phyloP scores from a whole-genome alignment of 1,140 invertebrate species.

The Dinoponera quadriceps region DNA sequence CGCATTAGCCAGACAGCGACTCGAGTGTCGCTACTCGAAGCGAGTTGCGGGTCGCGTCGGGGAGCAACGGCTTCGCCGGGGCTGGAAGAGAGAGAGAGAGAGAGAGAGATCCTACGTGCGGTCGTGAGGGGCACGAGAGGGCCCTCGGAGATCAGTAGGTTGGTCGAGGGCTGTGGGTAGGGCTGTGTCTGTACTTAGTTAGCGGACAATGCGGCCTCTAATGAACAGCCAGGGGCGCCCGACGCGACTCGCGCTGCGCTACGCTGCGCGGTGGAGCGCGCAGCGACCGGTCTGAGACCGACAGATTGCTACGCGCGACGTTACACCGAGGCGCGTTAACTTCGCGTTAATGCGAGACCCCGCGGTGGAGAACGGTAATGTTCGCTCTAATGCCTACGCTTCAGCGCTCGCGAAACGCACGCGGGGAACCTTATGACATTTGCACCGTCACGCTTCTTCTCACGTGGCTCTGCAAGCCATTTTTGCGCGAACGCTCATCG shows the following conservation, averaged over 20 bases:
- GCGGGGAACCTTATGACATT: not conserved
- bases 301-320: conserved; percentile 83
- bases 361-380: conserved; percentile 63
- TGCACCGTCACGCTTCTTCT: not conserved
- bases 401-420: not conserved
- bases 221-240: conserved; percentile 85
- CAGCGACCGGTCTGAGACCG: conserved; percentile 80
- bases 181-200: conserved; percentile 84
- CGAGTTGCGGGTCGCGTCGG: not conserved
- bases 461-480: not conserved
- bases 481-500: not conserved
- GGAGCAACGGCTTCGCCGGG: conserved; percentile 21
- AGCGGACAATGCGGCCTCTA: conserved; percentile 86
- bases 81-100: conserved; percentile 19
- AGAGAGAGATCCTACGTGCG: conserved; percentile 52
- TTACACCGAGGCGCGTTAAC: conserved; percentile 52
- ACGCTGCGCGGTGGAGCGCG: conserved; percentile 75
- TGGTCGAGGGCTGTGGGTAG: conserved; percentile 75
- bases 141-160: conserved; percentile 71
- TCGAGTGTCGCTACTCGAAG: not conserved
- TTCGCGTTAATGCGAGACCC: conserved; percentile 60
- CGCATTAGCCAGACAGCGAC: conserved; percentile 7
- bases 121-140: conserved; percentile 58
- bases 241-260: conserved; percentile 46
- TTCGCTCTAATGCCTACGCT: conserved; percentile 55